A percentile compares a stretch with the other conserved stretches of the same genome.
These are phyloP conservation scores for Ditula angustiorana DNA, from an alignment of 2,888 invertebrate species.

Conservation along the genomic window DNA sequence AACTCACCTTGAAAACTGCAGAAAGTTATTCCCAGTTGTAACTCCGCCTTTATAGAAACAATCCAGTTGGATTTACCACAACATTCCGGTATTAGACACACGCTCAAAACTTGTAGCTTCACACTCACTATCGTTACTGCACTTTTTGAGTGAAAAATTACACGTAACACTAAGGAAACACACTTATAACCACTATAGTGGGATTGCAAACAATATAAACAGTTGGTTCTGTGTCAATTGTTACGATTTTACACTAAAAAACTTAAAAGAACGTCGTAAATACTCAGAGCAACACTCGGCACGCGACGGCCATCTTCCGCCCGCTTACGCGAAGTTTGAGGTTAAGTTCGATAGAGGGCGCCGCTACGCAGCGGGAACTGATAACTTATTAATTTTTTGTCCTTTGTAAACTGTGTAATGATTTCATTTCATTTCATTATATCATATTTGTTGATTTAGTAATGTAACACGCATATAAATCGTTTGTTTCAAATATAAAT, in stretches of 20 bases:
- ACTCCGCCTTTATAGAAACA: constrained; percentile 65
- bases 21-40: constrained; percentile 60
- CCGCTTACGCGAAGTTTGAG: constrained; percentile 75
- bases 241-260: constrained; percentile 64
- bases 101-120: constrained; percentile 76
- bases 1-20: constrained; percentile 67
- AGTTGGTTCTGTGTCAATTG: constrained; percentile 58
- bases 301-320: constrained; percentile 84
- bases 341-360: constrained; percentile 71
- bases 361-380: constrained; percentile 31
- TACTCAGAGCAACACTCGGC: constrained; percentile 78
- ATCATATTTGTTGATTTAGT: no score
- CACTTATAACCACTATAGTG: constrained; percentile 52
- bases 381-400: background rate
- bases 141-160: constrained; percentile 75
- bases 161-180: constrained; percentile 58
- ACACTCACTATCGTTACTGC: constrained; percentile 68
- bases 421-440: background rate
- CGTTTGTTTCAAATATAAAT: no score
- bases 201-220: constrained; percentile 55
- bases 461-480: no score
- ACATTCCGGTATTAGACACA: constrained; percentile 78
- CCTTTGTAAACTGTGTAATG: background rate
- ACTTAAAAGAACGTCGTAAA: constrained; percentile 76
- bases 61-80: constrained; percentile 78